Percentiles rank a stretch among this genome's conserved stretches.
Evolutionary conservation across 2,113 vertebrate species (phyloP).

Genomic region (Peromyscus polionotus): DNA sequence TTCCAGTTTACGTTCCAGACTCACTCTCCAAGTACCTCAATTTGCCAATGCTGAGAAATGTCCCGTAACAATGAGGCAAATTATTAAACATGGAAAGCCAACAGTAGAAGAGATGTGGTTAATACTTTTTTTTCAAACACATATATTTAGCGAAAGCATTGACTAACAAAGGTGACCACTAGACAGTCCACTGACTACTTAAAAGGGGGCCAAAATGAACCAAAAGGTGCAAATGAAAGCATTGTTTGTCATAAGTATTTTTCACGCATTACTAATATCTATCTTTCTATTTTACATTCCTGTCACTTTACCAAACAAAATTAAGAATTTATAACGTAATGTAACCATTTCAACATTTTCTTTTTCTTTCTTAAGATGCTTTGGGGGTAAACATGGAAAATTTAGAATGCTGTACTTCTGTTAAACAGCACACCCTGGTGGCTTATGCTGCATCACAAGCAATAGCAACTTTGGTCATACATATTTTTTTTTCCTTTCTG

Average conservation of each 20-base stretch:
- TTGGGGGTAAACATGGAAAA: constrained; percentile 39
- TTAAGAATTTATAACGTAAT: constrained; percentile 22
- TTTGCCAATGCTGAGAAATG: constrained; percentile 57
- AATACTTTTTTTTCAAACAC: neutral
- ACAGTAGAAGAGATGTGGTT: neutral
- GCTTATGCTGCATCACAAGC: constrained; percentile 71
- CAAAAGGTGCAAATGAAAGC: constrained; percentile 52
- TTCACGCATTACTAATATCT: neutral
- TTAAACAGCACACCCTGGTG: constrained; percentile 91
- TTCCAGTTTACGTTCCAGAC: constrained; percentile 46
- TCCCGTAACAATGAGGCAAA: constrained; percentile 40
- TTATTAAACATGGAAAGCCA: constrained; percentile 44
- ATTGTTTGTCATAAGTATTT: constrained; percentile 22
- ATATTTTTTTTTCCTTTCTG: neutral
- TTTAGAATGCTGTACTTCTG: constrained; percentile 81
- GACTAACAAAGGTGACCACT: constrained; percentile 18
- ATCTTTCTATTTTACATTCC: neutral
- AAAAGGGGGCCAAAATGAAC: constrained; percentile 29
- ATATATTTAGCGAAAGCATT: neutral
- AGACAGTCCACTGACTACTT: neutral
- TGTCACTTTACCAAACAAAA: neutral
- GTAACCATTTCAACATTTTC: constrained; percentile 71
- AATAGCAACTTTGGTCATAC: constrained; percentile 36
- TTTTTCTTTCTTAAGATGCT: constrained; percentile 76
- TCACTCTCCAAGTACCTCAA: constrained; percentile 26